A percentile compares a stretch with the other conserved stretches of the same genome.
These are phyloP conservation scores for Ondatra zibethicus DNA, from an alignment of 2,113 vertebrate species.

Conservation along the genomic window DNA sequence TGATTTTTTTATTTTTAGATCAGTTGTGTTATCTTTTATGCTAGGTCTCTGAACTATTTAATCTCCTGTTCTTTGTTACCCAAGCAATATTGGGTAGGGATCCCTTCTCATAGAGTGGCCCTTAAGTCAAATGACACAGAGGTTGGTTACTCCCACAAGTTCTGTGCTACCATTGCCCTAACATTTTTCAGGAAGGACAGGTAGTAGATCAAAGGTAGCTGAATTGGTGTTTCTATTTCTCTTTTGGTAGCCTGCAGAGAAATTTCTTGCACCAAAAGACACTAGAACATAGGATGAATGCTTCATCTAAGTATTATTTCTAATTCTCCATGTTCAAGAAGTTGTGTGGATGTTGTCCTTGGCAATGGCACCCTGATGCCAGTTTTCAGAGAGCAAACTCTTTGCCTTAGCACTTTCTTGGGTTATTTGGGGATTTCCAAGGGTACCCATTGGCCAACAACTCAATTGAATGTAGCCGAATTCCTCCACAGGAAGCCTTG, in stretches of 20 bases:
- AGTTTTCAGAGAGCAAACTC: not conserved
- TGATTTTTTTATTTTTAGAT: not conserved
- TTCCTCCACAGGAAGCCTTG: not conserved
- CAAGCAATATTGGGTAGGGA: not conserved
- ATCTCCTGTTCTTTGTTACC: not conserved
- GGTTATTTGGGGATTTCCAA: not conserved
- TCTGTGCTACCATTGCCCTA: not conserved
- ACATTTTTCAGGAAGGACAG: not conserved
- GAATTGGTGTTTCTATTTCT: not conserved
- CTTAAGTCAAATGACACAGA: not conserved
- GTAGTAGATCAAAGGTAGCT: not conserved
- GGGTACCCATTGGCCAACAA: not conserved
- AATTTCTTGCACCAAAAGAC: not conserved
- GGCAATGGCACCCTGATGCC: not conserved
- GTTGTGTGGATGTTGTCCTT: not conserved
- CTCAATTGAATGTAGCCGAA: not conserved
- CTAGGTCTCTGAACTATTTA: not conserved
- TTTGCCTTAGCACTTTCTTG: not conserved
- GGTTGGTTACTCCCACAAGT: not conserved
- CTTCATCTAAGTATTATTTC: not conserved
- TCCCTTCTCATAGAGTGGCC: not conserved
- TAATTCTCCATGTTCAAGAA: not conserved
- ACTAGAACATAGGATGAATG: not conserved
- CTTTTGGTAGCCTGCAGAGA: not conserved
- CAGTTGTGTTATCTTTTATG: not conserved